Conservation (phyloP, 2,797 vertebrate species). For the Enteromius treurensis region DNA sequence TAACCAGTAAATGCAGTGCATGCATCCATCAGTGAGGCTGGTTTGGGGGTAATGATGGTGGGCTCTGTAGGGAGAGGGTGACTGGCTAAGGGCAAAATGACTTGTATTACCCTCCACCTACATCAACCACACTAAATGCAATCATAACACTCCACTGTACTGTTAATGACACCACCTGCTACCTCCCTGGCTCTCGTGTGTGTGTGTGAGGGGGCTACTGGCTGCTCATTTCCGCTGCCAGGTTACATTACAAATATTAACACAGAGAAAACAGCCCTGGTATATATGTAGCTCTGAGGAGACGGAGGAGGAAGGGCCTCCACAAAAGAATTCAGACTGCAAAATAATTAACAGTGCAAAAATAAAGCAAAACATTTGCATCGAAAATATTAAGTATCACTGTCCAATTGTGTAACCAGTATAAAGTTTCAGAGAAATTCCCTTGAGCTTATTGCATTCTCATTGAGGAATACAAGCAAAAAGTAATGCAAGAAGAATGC, state of each 20-base stretch:
- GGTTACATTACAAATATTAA: slow-evolving; percentile 33
- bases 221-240: slow-evolving; percentile 28
- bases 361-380: not conserved
- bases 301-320: not conserved
- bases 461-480: not conserved
- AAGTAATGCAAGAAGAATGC: not conserved
- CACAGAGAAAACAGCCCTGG: slow-evolving; percentile 8
- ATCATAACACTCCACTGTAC: slow-evolving; percentile 52
- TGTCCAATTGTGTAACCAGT: not conserved
- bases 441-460: not conserved
- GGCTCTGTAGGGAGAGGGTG: slow-evolving; percentile 44
- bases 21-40: slow-evolving; percentile 37
- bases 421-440: not conserved
- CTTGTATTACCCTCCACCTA: slow-evolving; percentile 52
- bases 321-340: not conserved
- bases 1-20: slow-evolving; percentile 47
- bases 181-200: slow-evolving; percentile 12
- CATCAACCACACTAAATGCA: slow-evolving; percentile 53
- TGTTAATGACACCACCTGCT: slow-evolving; percentile 49
- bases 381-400: not conserved
- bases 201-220: slow-evolving; percentile 33
- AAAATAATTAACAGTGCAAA: not conserved
- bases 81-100: slow-evolving; percentile 51
- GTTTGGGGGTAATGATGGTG: slow-evolving; percentile 29
- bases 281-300: slow-evolving; percentile 3